Base-by-base conservation (phyloP, 2,113 vertebrate genomes). In the Oreocharis arfaki region DNA sequence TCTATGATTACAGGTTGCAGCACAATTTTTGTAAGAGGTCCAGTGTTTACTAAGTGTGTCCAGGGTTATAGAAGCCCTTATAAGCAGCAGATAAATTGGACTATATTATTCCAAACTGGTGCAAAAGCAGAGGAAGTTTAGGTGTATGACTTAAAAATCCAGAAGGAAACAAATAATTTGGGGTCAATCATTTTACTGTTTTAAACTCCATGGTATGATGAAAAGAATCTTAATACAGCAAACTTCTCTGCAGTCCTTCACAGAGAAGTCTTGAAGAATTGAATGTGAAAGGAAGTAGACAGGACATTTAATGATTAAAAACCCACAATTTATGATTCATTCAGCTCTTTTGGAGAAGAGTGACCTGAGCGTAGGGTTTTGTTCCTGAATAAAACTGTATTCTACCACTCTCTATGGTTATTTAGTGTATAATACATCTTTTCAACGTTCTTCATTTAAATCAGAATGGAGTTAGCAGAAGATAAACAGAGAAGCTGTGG, bases 1-100 rank as follows among this genome's bases (percentile, higher is more conserved):
- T 84, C 84, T 67, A 92, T 86, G 80, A 96, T 93, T 94, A 91
- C 92, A 96, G 86, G 96, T 95, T 95, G 70, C 76, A 76, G 82
- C 59, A 91, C 21, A n/a, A 42, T 87, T 95, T 94, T 89, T 87
- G 30, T 59, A 79, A 17, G 23, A 89, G 39, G 50, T 70, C 52
- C 84, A 50, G 67, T 42, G 50, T 84, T 89, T 44, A 23, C 17
- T 22, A 69, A 56, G 26, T 56, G 32, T 63, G 35, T 49, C 63
- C 79, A 70, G n/a, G 60, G 64, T 95, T 90, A 49, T 19, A 86
- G 88, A 88, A 89, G 21, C 37, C 57, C 42, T 65, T 87, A 30
- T 11, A 88, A 84, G 81, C 32, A 93, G 28, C 35, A 90, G 37
- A 83, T 67, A 95, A 82, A 84, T 77, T 79, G 46, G 35, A 46